Percentiles rank a stretch among this genome's conserved stretches.
These are phyloP conservation scores for Chionomys nivalis DNA, from an alignment of 2,113 vertebrate species.

Conservation along the genomic window DNA sequence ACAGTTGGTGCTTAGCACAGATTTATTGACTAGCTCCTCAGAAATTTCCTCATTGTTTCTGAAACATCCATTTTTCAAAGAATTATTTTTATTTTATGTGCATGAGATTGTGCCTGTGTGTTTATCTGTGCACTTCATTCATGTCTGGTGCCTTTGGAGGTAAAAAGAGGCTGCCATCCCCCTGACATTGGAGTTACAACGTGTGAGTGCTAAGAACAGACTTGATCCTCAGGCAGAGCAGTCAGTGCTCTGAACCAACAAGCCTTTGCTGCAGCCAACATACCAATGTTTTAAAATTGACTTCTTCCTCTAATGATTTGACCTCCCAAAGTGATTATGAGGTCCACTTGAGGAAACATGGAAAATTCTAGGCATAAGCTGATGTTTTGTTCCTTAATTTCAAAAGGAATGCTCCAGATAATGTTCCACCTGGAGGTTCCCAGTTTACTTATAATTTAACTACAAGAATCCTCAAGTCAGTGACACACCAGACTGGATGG, in stretches of 20 bases:
- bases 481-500: slow-evolving; percentile 13
- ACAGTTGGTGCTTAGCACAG: background rate
- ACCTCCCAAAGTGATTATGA: background rate
- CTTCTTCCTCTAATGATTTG: slow-evolving; percentile 18
- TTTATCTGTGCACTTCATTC: too few relatives aligned
- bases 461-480: background rate
- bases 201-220: background rate
- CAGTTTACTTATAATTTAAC: background rate
- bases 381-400: slow-evolving; percentile 50
- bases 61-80: background rate
- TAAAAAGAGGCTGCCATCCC: background rate
- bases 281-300: background rate
- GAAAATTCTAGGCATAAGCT: background rate
- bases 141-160: background rate
- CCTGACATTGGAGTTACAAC: background rate
- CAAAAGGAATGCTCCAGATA: background rate
- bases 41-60: background rate
- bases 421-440: background rate
- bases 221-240: background rate
- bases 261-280: background rate
- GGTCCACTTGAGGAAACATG: background rate
- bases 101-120: background rate
- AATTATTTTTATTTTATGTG: background rate
- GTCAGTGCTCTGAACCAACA: background rate
- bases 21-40: background rate